Percentiles rank a stretch among this genome's conserved stretches.
Evolutionary conservation across 2,888 invertebrate genomes (phyloP).

Genomic region (Microchrysa polita): DNA sequence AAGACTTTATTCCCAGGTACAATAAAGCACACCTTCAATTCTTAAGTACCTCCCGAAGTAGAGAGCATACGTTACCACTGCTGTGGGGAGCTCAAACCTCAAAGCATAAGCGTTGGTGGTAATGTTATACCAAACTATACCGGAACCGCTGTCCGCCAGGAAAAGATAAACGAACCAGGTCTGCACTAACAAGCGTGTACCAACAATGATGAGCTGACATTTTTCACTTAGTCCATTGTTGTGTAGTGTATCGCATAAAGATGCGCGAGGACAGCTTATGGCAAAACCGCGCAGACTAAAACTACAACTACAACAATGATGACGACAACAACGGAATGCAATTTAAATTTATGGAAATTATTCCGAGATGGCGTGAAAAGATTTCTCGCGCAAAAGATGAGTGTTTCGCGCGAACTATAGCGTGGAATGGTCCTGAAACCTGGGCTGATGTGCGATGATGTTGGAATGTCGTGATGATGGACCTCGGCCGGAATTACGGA

Average conservation of each 20-base stretch:
- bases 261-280: too few species aligned
- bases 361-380: slow-evolving; percentile 43
- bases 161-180: too few species aligned
- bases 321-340: slow-evolving; percentile 17
- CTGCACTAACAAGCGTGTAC: slow-evolving; percentile 1
- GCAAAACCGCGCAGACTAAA: too few species aligned
- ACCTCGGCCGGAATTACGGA: too few species aligned
- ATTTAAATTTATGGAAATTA: slow-evolving; percentile 43
- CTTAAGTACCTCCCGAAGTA: not conserved
- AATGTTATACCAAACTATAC: not conserved
- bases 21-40: slow-evolving; percentile 34
- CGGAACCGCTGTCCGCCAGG: too few species aligned
- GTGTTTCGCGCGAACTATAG: not conserved
- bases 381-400: slow-evolving; percentile 23
- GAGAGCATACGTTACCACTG: too few species aligned
- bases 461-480: too few species aligned
- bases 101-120: slow-evolving; percentile 6
- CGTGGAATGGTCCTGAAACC: too few species aligned
- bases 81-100: too few species aligned
- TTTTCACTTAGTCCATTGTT: slow-evolving; percentile 28
- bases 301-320: too few species aligned
- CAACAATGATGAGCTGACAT: slow-evolving; percentile 1
- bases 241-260: not conserved
- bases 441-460: too few species aligned
- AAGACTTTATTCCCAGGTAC: slow-evolving; percentile 19